phyloP scores from a whole-genome alignment of 2,113 vertebrate genomes.

The Pelecanus crispus region DNA sequence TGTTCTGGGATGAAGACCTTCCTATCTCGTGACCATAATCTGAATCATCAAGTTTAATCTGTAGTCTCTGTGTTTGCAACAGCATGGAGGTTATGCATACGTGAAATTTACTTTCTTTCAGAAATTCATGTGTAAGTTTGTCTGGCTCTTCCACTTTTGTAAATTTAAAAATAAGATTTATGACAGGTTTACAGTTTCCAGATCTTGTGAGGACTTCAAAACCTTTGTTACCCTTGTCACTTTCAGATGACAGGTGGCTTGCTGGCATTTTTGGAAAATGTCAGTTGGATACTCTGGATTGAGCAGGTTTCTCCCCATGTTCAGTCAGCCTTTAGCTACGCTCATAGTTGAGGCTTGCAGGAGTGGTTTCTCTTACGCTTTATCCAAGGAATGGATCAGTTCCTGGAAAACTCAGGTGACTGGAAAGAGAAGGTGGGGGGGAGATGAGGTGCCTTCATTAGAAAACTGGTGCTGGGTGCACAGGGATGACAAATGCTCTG shows the following conservation, averaged over 20 bases:
- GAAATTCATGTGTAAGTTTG: neutral
- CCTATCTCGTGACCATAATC: neutral
- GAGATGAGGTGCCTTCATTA: neutral
- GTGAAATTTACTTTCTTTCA: neutral
- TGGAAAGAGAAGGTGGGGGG: neutral
- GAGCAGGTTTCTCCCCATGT: neutral
- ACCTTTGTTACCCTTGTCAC: neutral
- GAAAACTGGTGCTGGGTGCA: neutral
- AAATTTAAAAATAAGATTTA: neutral
- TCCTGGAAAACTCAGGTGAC: neutral
- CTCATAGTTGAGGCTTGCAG: neutral
- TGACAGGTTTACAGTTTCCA: neutral
- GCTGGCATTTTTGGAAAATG: neutral
- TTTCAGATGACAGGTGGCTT: neutral
- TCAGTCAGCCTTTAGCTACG: neutral
- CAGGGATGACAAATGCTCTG: rapidly evolving
- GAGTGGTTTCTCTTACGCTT: neutral
- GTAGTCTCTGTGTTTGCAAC: neutral
- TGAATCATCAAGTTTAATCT: neutral
- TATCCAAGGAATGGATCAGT: neutral
- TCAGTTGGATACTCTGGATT: neutral
- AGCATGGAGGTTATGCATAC: neutral
- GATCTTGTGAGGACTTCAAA: neutral
- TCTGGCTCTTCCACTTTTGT: neutral
- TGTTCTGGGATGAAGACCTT: neutral